Evolutionary conservation across 2,113 vertebrate species (phyloP).

Genomic region (Isurus oxyrinchus): DNA sequence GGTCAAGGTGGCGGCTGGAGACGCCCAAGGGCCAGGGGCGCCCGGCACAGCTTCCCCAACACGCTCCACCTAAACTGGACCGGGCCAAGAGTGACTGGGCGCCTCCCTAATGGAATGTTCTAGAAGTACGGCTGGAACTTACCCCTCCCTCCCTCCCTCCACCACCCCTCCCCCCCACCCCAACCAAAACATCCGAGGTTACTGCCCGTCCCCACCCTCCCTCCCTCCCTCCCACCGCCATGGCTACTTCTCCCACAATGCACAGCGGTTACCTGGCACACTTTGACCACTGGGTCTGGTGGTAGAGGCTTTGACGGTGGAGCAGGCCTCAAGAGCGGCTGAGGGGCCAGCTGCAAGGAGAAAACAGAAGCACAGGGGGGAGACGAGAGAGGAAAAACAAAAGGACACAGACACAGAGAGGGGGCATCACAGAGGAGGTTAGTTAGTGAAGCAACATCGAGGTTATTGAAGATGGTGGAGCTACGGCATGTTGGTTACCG

Average conservation of each 20-base stretch:
- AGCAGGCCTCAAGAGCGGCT: slow-evolving; percentile 57
- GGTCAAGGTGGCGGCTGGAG: too few species aligned
- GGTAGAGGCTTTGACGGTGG: slow-evolving; percentile 78
- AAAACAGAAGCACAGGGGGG: background rate
- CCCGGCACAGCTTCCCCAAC: too few species aligned
- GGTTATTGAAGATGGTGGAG: background rate
- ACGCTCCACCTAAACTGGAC: too few species aligned
- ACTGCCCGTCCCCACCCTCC: background rate
- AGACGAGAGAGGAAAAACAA: background rate
- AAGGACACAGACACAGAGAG: background rate
- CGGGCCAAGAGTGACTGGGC: too few species aligned
- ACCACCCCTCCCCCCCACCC: too few species aligned
- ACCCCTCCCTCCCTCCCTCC: background rate
- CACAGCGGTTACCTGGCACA: slow-evolving; percentile 64
- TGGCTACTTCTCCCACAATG: background rate
- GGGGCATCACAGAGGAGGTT: background rate
- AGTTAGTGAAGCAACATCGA: background rate
- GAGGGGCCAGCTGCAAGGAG: slow-evolving; percentile 36
- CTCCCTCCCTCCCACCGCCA: background rate
- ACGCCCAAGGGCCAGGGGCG: too few species aligned
- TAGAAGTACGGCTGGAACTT: too few species aligned
- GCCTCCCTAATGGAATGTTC: too few species aligned
- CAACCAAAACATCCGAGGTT: background rate
- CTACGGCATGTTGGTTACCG: background rate
- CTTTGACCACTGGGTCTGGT: slow-evolving; percentile 64